These are phyloP conservation scores for Poecilia gillii DNA, from an alignment of 2,797 vertebrate species.

Conservation along the genomic window DNA sequence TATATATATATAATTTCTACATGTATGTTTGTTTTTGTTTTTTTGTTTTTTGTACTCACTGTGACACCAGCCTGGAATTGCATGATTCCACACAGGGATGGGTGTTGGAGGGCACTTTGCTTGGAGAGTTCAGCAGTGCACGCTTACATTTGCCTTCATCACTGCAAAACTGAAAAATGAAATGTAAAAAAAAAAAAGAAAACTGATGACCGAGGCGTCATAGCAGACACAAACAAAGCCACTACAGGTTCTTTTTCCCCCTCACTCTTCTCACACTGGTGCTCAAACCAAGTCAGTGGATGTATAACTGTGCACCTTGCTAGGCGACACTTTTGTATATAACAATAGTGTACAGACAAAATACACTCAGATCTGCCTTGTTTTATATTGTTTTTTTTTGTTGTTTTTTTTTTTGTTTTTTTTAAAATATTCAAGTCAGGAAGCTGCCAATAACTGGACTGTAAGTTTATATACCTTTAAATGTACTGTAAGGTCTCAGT, in stretches of 20 bases:
- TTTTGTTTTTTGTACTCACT: constrained; percentile 73
- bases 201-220: constrained; percentile 59
- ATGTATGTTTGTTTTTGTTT: constrained; percentile 39
- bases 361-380: constrained; percentile 91
- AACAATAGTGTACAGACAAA: constrained; percentile 85
- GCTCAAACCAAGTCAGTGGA: constrained; percentile 90
- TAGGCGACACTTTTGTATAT: constrained; percentile 95
- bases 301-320: constrained; percentile 90
- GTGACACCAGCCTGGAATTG: constrained; percentile 78
- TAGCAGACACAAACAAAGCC: constrained; percentile 69
- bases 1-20: constrained; percentile 64
- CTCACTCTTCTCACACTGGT: constrained; percentile 88
- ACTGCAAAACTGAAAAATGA: constrained; percentile 69
- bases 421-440: constrained; percentile 82
- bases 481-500: constrained; percentile 99
- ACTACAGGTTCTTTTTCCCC: constrained; percentile 70
- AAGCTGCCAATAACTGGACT: constrained; percentile 95
- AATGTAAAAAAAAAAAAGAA: constrained; percentile 13
- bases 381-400: constrained; percentile 85
- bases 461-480: constrained; percentile 96
- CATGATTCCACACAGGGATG: constrained; percentile 59
- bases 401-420: constrained; percentile 74
- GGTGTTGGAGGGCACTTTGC: constrained; percentile 76
- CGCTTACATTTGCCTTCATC: constrained; percentile 78
- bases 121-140: constrained; percentile 74